These are phyloP conservation scores for Trachelus troglodyta DNA, from an alignment of 2,888 invertebrate species.

Conservation along the genomic window DNA sequence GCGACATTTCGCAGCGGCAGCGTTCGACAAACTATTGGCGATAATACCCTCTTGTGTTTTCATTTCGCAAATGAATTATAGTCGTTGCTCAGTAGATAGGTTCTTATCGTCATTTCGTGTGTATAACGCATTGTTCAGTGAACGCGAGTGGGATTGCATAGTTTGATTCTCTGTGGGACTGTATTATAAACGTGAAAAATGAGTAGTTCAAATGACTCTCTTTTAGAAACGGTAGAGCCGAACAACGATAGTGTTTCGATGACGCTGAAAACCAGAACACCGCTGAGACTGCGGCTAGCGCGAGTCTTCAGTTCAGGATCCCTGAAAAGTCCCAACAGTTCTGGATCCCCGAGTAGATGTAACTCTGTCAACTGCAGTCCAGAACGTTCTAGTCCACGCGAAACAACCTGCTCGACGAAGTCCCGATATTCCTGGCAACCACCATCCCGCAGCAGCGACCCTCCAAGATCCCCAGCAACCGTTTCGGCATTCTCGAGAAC, in stretches of 20 bases:
- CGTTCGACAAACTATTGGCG: neutral
- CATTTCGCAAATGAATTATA: neutral
- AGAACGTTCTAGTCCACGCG: slow-evolving; percentile 31
- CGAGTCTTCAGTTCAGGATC: slow-evolving; percentile 36
- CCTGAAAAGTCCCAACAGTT: slow-evolving; percentile 36
- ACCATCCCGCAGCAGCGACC: neutral
- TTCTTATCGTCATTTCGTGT: neutral
- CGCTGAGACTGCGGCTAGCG: slow-evolving; percentile 39
- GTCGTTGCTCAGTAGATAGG: neutral
- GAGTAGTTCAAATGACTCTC: neutral
- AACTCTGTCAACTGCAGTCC: slow-evolving; percentile 24
- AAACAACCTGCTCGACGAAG: slow-evolving; percentile 29
- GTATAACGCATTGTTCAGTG: neutral
- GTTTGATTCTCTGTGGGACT: neutral
- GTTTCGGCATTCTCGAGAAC: neutral
- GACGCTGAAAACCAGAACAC: slow-evolving; percentile 27
- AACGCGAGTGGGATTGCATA: neutral
- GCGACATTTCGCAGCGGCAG: neutral
- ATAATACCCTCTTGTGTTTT: neutral
- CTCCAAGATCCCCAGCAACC: neutral
- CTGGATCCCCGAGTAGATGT: slow-evolving; percentile 26
- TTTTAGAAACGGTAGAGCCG: neutral
- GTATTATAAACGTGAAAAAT: neutral
- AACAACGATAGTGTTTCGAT: slow-evolving; percentile 18
- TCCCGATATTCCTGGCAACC: slow-evolving; percentile 41